Conservation (phyloP, 1,140 invertebrate species). For the Zaprionus gabonicus region DNA sequence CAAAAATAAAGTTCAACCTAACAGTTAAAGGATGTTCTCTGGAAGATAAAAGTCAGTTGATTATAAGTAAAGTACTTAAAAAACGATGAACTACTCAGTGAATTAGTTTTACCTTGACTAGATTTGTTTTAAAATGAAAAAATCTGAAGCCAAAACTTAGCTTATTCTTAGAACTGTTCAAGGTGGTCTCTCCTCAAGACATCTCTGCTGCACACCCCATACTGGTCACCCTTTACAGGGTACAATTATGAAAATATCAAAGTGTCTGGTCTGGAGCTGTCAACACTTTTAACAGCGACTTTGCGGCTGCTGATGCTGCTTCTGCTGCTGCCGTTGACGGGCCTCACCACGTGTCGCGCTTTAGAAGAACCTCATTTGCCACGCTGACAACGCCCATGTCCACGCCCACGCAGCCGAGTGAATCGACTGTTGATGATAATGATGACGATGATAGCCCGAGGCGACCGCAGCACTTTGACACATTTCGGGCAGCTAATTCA, state of each 20-base stretch:
- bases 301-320: slow-evolving; percentile 2
- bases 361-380: slow-evolving; percentile 64
- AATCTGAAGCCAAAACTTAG: not conserved
- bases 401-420: slow-evolving; percentile 16
- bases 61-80: no score
- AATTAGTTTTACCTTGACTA: not conserved
- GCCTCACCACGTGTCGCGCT: slow-evolving; percentile 48
- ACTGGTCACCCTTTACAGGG: slow-evolving; percentile 1
- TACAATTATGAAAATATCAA: slow-evolving; percentile 43
- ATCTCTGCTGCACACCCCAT: not conserved
- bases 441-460: slow-evolving; percentile 45
- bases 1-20: no score
- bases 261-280: slow-evolving; percentile 56
- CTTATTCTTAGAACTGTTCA: not conserved
- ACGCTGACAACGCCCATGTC: slow-evolving; percentile 47
- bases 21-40: no score
- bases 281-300: slow-evolving; percentile 54
- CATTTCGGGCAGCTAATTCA: slow-evolving; percentile 68
- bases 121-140: not conserved
- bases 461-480: slow-evolving; percentile 62
- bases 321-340: slow-evolving; percentile 52
- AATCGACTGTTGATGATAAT: slow-evolving; percentile 25
- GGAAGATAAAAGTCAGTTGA: no score
- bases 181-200: not conserved
- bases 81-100: no score